Base-by-base conservation (phyloP, 1,140 invertebrate genomes). In the Caenorhabditis brenneri region DNA sequence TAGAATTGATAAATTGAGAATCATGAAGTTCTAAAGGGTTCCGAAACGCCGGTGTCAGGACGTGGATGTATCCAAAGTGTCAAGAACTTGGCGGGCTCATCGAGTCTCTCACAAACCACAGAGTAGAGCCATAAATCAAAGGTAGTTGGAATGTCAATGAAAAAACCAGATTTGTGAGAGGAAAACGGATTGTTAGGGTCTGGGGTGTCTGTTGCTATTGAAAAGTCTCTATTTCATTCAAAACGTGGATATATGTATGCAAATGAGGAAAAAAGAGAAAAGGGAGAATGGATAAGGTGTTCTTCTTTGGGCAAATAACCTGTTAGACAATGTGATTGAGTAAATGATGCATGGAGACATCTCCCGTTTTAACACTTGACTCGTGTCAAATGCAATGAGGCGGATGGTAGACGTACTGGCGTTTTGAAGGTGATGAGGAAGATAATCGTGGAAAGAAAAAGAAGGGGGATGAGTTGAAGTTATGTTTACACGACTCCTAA, bases 301-400 rank as follows among this genome's bases (percentile, higher is more conserved):
- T 65, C 58, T 74, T 31, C 19, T 42, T 74, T 74, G 33, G 65
- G 24, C 36, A 74, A 39, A 74, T 74, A 74, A 74, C 65, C 36
- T 74, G 65, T 74, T 74, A 74, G 65, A 74, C 36, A 74, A 74
- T 74, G 65, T 74, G 65, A 74, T 74, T 74, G 65, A 42, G 22
- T 74, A 74, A 74, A 74, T 74, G 65, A 74, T 74, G 65, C 65
- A 74, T 74, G 65, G 65, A 74, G 19, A 42, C 16, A 39, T 74
- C 36, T 39, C n/a, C 65, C 65, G 65, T 74, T 74, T 74, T 74
- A 42, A 74, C 65, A 74, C 65, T 74, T 42, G 36, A 74, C 65
- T 74, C 65, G 65, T 74, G 65, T 33, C 58, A 33, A 65, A 31
- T 42, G n/a, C 33, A 74, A 74, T 74, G 65, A 74, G 36, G 65